These are phyloP conservation scores for Ecliptopera silaceata DNA, from an alignment of 2,888 invertebrate genomes.

Conservation along the genomic window DNA sequence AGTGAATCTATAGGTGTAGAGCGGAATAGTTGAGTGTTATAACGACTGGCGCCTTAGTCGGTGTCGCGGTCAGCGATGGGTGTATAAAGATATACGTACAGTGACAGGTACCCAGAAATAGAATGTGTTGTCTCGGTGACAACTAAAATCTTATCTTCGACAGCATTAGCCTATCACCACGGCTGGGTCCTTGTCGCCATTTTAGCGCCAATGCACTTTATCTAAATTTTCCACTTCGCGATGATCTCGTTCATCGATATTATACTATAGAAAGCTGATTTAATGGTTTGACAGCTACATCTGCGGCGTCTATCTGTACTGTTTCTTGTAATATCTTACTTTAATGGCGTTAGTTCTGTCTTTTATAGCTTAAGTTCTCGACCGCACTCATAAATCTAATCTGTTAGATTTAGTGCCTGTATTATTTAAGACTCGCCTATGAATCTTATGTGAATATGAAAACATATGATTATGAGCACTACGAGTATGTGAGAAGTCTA, in stretches of 20 bases:
- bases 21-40: constrained; percentile 48
- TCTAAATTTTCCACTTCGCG: constrained; percentile 35
- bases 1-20: constrained; percentile 33
- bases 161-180: constrained; percentile 36
- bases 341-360: constrained; percentile 3
- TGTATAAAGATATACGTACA: constrained; percentile 4
- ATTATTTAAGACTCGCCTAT: constrained; percentile 22
- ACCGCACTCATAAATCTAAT: constrained; percentile 14
- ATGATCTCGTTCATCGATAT: constrained; percentile 25
- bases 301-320: not conserved
- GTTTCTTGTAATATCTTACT: constrained; percentile 1
- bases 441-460: constrained; percentile 49
- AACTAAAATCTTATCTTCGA: constrained; percentile 39
- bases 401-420: constrained; percentile 9
- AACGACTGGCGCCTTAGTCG: constrained; percentile 43
- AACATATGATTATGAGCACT: constrained; percentile 55
- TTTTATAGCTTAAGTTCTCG: constrained; percentile 1
- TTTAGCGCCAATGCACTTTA: constrained; percentile 35
- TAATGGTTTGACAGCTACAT: not conserved
- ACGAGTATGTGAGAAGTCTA: constrained; percentile 61
- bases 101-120: constrained; percentile 9
- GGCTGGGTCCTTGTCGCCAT: constrained; percentile 33
- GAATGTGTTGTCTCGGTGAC: constrained; percentile 42
- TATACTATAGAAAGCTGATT: no score
- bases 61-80: constrained; percentile 24